phyloP scores from a whole-genome alignment of 2,113 vertebrate species.

The Mirounga angustirostris region DNA sequence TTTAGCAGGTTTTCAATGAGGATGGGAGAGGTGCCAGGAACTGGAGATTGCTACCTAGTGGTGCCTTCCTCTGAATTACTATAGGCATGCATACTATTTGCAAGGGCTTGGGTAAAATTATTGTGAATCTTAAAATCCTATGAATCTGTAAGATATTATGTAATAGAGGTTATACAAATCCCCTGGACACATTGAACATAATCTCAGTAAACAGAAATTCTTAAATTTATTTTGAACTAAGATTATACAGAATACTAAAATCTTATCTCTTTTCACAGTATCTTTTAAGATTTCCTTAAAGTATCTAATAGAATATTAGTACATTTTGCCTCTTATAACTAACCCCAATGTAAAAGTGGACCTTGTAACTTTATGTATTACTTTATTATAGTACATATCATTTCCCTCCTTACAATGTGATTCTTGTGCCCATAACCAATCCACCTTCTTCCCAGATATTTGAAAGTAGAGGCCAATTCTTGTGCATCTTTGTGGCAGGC shows the following conservation, averaged over 20 bases:
- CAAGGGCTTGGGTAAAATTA: background rate
- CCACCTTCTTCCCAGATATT: background rate
- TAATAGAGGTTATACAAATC: background rate
- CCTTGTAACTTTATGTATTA: background rate
- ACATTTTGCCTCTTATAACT: background rate
- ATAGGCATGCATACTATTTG: background rate
- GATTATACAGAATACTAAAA: background rate
- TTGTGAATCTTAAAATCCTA: constrained; percentile 29
- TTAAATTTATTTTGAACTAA: constrained; percentile 43
- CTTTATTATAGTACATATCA: background rate
- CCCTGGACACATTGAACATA: background rate
- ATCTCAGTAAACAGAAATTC: background rate
- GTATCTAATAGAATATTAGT: constrained; percentile 7
- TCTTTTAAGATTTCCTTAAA: background rate
- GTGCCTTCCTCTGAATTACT: background rate
- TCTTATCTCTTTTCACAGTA: background rate
- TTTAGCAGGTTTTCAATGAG: constrained; percentile 39
- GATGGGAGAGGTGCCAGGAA: constrained; percentile 15
- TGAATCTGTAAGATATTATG: background rate
- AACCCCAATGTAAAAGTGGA: background rate
- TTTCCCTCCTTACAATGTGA: background rate
- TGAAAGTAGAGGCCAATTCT: background rate
- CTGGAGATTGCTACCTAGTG: background rate
- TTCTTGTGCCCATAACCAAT: background rate
- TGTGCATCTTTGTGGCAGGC: background rate